Evolutionary conservation across 2,113 vertebrate species (phyloP).

Genomic region (Ursus arctos): DNA sequence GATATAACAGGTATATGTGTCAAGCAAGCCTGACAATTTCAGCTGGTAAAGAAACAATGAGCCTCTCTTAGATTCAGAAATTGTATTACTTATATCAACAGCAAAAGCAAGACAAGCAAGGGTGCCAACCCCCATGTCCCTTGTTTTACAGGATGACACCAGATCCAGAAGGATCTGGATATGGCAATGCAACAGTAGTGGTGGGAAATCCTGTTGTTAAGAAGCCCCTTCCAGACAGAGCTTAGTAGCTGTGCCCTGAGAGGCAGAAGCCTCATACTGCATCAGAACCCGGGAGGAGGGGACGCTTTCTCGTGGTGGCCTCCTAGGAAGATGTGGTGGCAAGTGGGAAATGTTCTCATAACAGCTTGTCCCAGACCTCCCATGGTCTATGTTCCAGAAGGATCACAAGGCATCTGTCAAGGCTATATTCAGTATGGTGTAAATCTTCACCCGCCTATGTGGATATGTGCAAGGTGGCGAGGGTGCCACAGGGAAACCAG

Average conservation of each 20-base stretch:
- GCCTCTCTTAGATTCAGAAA: background rate
- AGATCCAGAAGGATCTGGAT: background rate
- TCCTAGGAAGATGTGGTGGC: background rate
- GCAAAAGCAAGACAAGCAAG: background rate
- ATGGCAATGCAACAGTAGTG: background rate
- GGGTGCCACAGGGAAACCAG: background rate
- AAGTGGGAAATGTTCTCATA: background rate
- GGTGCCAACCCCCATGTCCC: background rate
- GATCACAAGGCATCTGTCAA: background rate
- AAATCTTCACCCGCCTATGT: background rate
- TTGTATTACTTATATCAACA: background rate
- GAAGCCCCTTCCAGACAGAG: background rate
- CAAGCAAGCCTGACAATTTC: background rate
- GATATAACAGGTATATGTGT: accelerated
- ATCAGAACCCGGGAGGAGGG: background rate
- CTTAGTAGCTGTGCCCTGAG: background rate
- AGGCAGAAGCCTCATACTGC: background rate
- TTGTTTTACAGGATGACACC: background rate
- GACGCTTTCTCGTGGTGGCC: background rate
- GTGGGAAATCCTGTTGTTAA: background rate
- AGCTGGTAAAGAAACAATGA: background rate
- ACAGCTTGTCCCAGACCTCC: background rate
- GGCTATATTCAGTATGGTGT: background rate
- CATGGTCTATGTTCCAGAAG: background rate
- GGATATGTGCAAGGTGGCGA: background rate